Evolutionary conservation across 2,113 vertebrate genomes (phyloP).

Genomic region (Chinchilla lanigera): DNA sequence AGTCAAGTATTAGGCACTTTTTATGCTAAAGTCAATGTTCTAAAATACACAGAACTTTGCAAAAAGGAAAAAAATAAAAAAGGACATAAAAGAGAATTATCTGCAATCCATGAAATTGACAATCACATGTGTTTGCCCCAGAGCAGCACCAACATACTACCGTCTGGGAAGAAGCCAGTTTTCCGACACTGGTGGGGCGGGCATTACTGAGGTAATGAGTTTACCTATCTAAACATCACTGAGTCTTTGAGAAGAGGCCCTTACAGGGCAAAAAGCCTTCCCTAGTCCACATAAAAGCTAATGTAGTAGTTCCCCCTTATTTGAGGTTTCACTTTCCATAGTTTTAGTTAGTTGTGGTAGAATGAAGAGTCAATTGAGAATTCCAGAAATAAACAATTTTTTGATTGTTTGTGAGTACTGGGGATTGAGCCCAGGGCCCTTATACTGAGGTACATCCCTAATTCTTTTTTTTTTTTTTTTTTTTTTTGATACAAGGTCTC

Average conservation of each 20-base stretch:
- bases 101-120: not conserved
- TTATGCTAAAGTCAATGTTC: constrained; percentile 28
- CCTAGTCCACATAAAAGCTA: not conserved
- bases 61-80: not conserved
- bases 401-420: not conserved
- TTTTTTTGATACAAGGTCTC: not conserved
- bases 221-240: not conserved
- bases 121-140: not conserved
- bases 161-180: not conserved
- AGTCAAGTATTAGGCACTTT: constrained; percentile 67
- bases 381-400: not conserved
- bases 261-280: not conserved
- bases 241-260: not conserved
- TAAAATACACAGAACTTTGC: constrained; percentile 41
- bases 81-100: constrained; percentile 54
- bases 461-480: not conserved
- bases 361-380: not conserved
- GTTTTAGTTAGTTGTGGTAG: not conserved
- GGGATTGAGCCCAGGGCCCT: not conserved
- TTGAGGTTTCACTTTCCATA: not conserved
- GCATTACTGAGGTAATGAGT: not conserved
- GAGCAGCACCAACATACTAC: not conserved
- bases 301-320: not conserved
- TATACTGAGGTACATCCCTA: not conserved
- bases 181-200: not conserved